phyloP scores from a whole-genome alignment of 1,140 invertebrate species.

The Littorina saxatilis region DNA sequence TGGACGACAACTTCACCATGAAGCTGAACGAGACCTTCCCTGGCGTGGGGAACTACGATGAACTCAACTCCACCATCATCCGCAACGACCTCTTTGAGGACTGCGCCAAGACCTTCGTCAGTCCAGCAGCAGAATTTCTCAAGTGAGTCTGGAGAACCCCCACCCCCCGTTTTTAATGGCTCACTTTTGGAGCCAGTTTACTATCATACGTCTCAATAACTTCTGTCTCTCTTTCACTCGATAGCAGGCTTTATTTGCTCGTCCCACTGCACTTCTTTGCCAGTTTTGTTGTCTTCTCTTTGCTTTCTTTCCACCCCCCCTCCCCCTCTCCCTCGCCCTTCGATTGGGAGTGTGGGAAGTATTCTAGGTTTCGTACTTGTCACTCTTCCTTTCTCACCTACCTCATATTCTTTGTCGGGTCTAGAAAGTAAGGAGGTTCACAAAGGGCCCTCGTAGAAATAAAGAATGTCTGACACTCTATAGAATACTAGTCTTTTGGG shows the following conservation, averaged over 20 bases:
- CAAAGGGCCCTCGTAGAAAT: not conserved
- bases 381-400: not conserved
- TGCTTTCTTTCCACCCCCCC: not conserved
- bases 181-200: not conserved
- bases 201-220: not conserved
- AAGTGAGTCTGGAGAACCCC: not conserved
- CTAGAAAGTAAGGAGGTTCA: not conserved
- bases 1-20: not conserved
- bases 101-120: slow-evolving; percentile 13
- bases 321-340: not conserved
- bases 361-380: too few relatives aligned
- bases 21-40: not conserved
- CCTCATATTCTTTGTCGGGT: not conserved
- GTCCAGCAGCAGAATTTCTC: slow-evolving; percentile 4
- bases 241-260: too few relatives aligned
- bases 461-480: not conserved
- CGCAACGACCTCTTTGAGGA: not conserved
- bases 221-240: too few relatives aligned
- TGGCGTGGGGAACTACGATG: not conserved
- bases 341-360: too few relatives aligned
- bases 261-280: too few relatives aligned
- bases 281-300: too few relatives aligned
- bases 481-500: not conserved
- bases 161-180: not conserved
- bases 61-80: slow-evolving; percentile 13